Conservation (phyloP, 2,113 vertebrate species). For the Nothocercus nigrocapillus region DNA sequence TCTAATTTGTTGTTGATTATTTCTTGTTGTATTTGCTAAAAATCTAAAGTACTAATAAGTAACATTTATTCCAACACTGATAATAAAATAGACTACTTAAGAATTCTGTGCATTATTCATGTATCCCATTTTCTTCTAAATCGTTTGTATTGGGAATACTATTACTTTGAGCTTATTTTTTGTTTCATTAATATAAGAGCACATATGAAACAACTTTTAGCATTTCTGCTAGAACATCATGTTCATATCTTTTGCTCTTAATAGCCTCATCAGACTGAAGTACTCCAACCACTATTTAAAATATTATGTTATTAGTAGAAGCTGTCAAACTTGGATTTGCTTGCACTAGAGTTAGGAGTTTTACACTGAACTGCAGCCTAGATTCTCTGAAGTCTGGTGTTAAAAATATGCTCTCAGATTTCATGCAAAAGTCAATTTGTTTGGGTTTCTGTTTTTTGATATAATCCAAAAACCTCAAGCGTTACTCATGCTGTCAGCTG, state of each 20-base stretch:
- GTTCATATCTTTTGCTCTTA: background rate
- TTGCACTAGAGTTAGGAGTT: background rate
- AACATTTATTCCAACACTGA: background rate
- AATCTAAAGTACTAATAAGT: constrained; percentile 13
- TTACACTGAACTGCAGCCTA: background rate
- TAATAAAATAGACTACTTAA: background rate
- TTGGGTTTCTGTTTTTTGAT: background rate
- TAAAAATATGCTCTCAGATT: background rate
- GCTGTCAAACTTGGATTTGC: constrained; percentile 5
- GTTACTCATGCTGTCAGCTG: background rate
- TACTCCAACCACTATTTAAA: background rate
- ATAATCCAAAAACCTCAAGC: background rate
- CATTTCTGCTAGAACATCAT: constrained; percentile 1
- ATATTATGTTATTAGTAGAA: background rate
- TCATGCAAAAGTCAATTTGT: background rate
- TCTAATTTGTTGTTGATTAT: background rate
- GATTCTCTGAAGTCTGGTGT: background rate
- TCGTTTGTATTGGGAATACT: constrained; percentile 4
- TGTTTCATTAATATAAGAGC: constrained; percentile 1
- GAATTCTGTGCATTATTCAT: constrained; percentile 21
- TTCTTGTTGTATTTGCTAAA: background rate
- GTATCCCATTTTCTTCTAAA: constrained; percentile 34
- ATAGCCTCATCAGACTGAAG: constrained; percentile 1
- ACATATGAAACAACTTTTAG: background rate
- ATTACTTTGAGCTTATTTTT: constrained; percentile 16